Conservation (phyloP, 1,140 invertebrate species). For the Bombus superbus region DNA sequence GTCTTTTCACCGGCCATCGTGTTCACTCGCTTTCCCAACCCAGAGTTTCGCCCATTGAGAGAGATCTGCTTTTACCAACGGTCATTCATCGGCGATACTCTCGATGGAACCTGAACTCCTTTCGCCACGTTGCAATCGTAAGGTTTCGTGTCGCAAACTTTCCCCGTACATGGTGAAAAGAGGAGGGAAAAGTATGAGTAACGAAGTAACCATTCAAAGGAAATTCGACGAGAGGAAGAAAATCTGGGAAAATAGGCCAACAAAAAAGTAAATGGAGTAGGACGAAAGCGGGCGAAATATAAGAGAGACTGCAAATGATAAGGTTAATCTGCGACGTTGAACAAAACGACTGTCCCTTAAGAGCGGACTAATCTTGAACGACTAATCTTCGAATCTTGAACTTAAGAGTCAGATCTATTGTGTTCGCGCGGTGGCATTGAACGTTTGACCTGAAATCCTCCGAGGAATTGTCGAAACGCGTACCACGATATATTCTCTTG, state of each 20-base stretch:
- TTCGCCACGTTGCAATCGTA: not conserved
- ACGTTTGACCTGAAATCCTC: conserved; percentile 37
- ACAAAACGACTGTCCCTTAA: not conserved
- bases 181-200: not conserved
- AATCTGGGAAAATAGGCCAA: not conserved
- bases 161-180: not conserved
- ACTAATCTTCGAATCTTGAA: conserved; percentile 19
- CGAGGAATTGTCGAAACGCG: not conserved
- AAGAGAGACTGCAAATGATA: not conserved
- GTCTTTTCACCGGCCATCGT: not conserved
- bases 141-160: not conserved
- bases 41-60: conserved; percentile 1
- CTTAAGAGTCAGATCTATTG: not conserved
- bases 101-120: not conserved
- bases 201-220: not conserved
- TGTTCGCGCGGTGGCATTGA: conserved; percentile 12
- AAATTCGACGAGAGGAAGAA: not conserved
- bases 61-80: not conserved
- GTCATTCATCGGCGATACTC: not conserved
- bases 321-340: not conserved
- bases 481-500: not conserved
- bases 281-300: not conserved
- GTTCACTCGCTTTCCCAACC: not conserved
- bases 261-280: not conserved
- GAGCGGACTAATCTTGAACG: not conserved